Evolutionary conservation across 2,888 invertebrate genomes (phyloP).

Genomic region (Ectemnius cavifrons): DNA sequence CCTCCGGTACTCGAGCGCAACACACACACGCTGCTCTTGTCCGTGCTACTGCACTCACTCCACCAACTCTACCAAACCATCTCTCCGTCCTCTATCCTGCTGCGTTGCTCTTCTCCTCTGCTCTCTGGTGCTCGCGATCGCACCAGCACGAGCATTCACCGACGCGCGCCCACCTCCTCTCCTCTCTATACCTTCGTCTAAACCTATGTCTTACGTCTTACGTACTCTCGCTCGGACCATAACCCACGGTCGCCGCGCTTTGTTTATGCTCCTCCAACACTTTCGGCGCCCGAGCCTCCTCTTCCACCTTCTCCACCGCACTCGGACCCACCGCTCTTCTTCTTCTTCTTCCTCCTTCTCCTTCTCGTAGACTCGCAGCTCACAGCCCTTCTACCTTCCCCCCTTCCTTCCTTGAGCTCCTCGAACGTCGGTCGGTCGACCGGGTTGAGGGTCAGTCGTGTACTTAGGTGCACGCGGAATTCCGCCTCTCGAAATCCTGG

Average conservation of each 20-base stretch:
- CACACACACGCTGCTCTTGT: conserved; percentile 10
- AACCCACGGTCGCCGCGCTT: conserved; percentile 52
- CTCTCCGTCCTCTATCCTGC: conserved; percentile 39
- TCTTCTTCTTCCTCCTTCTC: background rate
- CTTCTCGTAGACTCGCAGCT: conserved; percentile 11
- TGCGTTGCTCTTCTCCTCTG: conserved; percentile 28
- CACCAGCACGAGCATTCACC: background rate
- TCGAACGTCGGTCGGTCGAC: conserved; percentile 6
- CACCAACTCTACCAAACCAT: conserved; percentile 45
- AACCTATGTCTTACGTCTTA: conserved; percentile 25
- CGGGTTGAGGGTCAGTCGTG: conserved; percentile 55
- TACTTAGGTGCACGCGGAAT: conserved; percentile 67
- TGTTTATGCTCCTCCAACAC: conserved; percentile 63
- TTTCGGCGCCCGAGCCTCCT: conserved; percentile 52
- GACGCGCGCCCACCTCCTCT: conserved; percentile 9
- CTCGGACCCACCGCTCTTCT: conserved; percentile 7
- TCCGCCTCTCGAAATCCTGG: conserved; percentile 65
- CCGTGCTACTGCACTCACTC: conserved; percentile 23
- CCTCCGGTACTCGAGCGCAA: conserved; percentile 28
- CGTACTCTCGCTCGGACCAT: conserved; percentile 23
- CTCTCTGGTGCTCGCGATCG: background rate
- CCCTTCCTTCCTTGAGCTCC: conserved; percentile 14
- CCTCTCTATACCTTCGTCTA: conserved; percentile 42
- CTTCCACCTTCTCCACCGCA: conserved; percentile 1
- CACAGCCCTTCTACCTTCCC: conserved; percentile 35